Conservation (phyloP, 2,888 invertebrate genomes). For the Dioctria rufipes region DNA sequence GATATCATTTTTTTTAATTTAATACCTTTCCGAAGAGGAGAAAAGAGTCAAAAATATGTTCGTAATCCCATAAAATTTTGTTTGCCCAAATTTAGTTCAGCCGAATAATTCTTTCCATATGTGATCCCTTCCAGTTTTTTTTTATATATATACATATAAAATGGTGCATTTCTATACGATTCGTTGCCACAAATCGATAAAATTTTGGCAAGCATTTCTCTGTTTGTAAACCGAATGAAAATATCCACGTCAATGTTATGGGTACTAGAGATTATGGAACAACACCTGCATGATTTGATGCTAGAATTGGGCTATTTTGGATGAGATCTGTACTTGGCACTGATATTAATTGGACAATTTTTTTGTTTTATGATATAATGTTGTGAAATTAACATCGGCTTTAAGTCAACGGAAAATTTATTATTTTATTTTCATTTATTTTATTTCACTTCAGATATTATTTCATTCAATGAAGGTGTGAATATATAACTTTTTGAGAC, state of each 20-base stretch:
- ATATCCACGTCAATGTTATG: slow-evolving; percentile 46
- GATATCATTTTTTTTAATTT: slow-evolving; percentile 17
- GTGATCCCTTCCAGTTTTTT: slow-evolving; percentile 19
- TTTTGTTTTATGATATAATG: background rate
- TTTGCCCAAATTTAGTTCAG: slow-evolving; percentile 27
- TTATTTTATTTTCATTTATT: no score
- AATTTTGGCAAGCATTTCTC: slow-evolving; percentile 50
- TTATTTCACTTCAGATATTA: no score
- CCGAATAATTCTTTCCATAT: slow-evolving; percentile 23
- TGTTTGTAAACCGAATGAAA: slow-evolving; percentile 45
- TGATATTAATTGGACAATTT: background rate
- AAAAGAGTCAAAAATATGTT: slow-evolving; percentile 7
- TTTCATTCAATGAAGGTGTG: no score
- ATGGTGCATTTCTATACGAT: slow-evolving; percentile 20
- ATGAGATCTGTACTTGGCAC: background rate
- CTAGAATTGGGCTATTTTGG: background rate
- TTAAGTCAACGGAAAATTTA: no score
- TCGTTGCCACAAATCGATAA: slow-evolving; percentile 52
- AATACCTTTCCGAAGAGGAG: slow-evolving; percentile 16
- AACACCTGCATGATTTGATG: slow-evolving; percentile 40
- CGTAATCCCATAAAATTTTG: slow-evolving; percentile 13
- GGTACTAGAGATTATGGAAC: slow-evolving; percentile 41
- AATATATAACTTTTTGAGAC: no score
- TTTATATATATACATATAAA: background rate
- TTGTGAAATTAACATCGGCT: background rate